Evolutionary conservation across 2,113 vertebrate species (phyloP).

Genomic region (Rhinolophus sinicus): DNA sequence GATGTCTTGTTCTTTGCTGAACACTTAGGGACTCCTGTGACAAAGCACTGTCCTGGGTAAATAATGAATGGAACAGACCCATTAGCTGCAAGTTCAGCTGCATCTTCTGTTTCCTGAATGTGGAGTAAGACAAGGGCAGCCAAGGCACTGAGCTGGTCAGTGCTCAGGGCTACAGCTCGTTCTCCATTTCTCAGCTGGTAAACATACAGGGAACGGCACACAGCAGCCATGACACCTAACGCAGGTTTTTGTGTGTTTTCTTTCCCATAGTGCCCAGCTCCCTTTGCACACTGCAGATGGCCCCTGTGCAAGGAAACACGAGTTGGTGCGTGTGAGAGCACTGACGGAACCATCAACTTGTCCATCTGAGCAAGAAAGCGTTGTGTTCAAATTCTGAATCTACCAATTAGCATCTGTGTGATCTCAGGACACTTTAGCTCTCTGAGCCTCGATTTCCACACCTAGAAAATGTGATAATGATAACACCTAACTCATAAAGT

Average conservation of each 20-base stretch:
- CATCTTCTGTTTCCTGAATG: conserved; percentile 78
- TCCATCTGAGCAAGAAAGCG: background rate
- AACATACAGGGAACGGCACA: background rate
- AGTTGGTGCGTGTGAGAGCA: no score
- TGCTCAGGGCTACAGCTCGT: conserved; percentile 39
- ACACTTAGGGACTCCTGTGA: conserved; percentile 37
- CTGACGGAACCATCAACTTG: background rate
- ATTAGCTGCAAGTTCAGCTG: conserved; percentile 79
- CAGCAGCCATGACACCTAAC: background rate
- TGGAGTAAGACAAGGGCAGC: conserved; percentile 73
- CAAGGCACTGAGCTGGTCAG: background rate
- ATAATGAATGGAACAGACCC: conserved; percentile 71
- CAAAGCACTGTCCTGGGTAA: conserved; percentile 44
- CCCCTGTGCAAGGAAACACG: background rate
- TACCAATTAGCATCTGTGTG: background rate
- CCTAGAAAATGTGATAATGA: background rate
- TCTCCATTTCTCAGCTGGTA: conserved; percentile 73
- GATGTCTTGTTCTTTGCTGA: conserved; percentile 32
- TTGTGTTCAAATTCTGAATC: background rate
- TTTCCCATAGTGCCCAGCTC: rapidly evolving
- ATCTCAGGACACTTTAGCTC: background rate
- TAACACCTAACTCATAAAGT: background rate
- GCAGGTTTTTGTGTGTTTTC: background rate
- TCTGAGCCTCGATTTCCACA: background rate
- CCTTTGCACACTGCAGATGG: background rate